Evolutionary conservation across 2,113 vertebrate species (phyloP), one percentile per base, ranked within the genome.

Genomic region (Neotoma lepida): DNA sequence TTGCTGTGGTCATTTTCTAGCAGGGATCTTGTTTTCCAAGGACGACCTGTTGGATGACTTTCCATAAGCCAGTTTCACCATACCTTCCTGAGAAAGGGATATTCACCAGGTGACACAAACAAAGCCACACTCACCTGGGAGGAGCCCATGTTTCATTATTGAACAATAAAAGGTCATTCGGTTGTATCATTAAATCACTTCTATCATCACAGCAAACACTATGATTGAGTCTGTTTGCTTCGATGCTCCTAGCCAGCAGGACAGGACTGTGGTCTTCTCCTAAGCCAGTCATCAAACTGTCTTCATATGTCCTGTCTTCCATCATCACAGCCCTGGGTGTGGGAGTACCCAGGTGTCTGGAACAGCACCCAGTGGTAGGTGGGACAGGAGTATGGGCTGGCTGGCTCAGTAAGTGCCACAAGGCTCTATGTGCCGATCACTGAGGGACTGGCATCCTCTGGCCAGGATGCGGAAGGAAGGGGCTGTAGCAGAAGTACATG

Each of bases 61-160:
- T 95, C 91, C 76, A 91, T 89, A 85, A 86, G 24, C 70, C 91
- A 46, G 7, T 97, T 85, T 94, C 77, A 82, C 81, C 35, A 0
- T 49, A 86, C 90, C 95, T 94, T 74, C 81, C 92, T 90, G 82
- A 95, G 96, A 95, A 95, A 92, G 91, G 41, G 26, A 39, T 85
- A 8, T 46, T 96, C n/a, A 49, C 58, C 86, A 73, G 49, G 89
- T 80, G 89, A 90, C 88, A 91, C 71, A 90, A 81, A 88, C 91
- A 88, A 86, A 95, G 73, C 92, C 91, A 73, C 84, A 13, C 94
- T 96, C 90, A 81, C 87, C 73, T 90, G 73, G 63, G 88, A 96
- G 82, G 84, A 91, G 86, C 90, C 94, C 24, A 49, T 64, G 61
- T 84, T 68, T 88, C 94, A 88, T 54, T 91, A n/a, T 89, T 95